Base-by-base conservation (phyloP, 2,888 invertebrate species). In the Ochropleura leucogaster region DNA sequence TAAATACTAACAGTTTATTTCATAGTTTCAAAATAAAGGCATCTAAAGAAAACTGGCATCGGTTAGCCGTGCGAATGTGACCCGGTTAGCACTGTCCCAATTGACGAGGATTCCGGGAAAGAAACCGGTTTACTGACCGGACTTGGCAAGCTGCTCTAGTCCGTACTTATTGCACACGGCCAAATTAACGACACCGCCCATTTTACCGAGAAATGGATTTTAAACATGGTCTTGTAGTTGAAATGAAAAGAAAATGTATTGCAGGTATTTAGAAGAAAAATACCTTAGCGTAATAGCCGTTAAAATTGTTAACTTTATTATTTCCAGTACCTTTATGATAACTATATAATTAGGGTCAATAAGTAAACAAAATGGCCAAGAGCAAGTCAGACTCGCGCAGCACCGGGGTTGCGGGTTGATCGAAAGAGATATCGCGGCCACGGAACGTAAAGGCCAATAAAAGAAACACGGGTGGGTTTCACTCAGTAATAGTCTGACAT, bases 111-210 rank as follows among this genome's bases (percentile, higher is more conserved):
- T 76, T 79, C 69, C 46, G 68, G 71, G 68, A 79, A 85, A 79
- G 83, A 85, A 85, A 70, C 74, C 68, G 73, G 77, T 85, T 87
- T 87, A 77, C 80, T 77, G 72, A 83, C 74, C 73, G 72, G 59
- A 68, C 63, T 85, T 85, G 85, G 86, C 85, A 87, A 82, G 70
- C 69, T 51, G 59, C 44, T 64, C 69, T 70, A 70, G 63, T 55
- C 77, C 63, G 77, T 83, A 75, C 72, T 85, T 85, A 79, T 79
- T 77, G 75, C 68, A 70, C 79, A 46, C 60, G 74, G 59, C 68
- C 66, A 73, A 87, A 79, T 85, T 87, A 82, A 82, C 74, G 85
- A 85, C 73, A 74, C 72, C 57, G 42, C 59, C 40, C 68, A 71
- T 68, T 74, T 9, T 60, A 59, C 47, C 46, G 30, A 53, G 65